Base-by-base conservation (phyloP, 2,113 vertebrate genomes). In the Scalopus aquaticus region DNA sequence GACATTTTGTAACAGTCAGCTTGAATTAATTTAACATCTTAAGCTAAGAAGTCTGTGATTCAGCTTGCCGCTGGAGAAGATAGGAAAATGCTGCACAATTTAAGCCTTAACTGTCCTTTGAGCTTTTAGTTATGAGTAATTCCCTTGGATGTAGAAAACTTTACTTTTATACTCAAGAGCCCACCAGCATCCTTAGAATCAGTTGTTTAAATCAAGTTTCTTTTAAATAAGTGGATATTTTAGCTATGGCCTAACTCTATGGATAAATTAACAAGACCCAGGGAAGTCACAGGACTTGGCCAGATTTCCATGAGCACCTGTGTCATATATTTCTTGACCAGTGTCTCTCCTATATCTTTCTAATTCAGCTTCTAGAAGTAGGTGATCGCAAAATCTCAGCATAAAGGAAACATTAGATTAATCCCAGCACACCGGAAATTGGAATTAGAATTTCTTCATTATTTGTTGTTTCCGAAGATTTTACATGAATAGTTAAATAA, bases 381-480 rank as follows among this genome's bases (percentile, higher is more conserved):
- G 19, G n/a, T 22, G 19, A 46, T 49, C 24, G 9, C 62, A 16
- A 37, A 9, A 84, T 73, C 35, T 69, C 35, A 94, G n/a, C 44
- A 62, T 87, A 62, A n/a, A 80, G 88, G 86, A 80, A 93, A 65
- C 3, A 9, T 56, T 44, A 76, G n/a, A 24, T 92, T 90, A 49
- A 70, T 88, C 58, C 65, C 73, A 60, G 39, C 81, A 39, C 24
- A 82, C 22, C 74, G 51, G 60, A 78, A 67, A 51, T 91, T 90
- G 72, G 10, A 60, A 56, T 88, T 91, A 22, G 11, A 44, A 60
- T 90, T 88, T 93, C 12, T 46, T 91, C 32, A 85, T 56, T 78
- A 82, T 96, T 64, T 78, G 79, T 96, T 64, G 74, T 88, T 88
- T 95, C 62, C 72, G 85, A 64, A 84, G 80, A 69, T 77, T 92